Conservation (phyloP, 2,888 invertebrate genomes). For the Chrysolina americana region DNA sequence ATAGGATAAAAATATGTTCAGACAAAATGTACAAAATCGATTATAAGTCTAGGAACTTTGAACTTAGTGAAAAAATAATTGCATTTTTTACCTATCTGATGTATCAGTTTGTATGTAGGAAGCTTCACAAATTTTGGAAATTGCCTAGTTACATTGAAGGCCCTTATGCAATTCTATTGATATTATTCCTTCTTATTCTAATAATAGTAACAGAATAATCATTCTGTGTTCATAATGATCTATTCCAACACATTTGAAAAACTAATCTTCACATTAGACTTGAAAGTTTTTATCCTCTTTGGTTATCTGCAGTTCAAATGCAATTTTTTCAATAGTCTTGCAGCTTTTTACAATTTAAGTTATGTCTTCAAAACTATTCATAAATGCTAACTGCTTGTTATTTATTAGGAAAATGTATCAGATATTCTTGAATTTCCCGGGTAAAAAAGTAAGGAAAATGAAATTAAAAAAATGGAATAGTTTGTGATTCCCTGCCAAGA, state of each 20-base stretch:
- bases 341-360: neutral
- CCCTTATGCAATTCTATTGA: neutral
- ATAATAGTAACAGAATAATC: too few relatives aligned
- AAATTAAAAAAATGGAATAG: constrained; percentile 54
- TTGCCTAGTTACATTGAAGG: neutral
- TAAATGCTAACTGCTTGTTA: constrained; percentile 47
- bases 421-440: constrained; percentile 52
- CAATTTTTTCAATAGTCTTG: neutral
- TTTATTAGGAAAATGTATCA: constrained; percentile 54
- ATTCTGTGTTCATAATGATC: too few relatives aligned
- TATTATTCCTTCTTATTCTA: neutral
- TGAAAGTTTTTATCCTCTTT: neutral
- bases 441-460: constrained; percentile 52
- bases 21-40: neutral
- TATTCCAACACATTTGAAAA: too few relatives aligned
- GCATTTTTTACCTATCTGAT: neutral
- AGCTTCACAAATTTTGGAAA: neutral
- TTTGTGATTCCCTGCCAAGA: constrained; percentile 48
- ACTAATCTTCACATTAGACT: too few relatives aligned
- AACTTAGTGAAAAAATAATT: neutral
- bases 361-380: neutral
- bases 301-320: neutral
- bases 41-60: neutral
- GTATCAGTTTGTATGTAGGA: neutral
- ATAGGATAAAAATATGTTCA: neutral